A percentile compares a stretch with the other conserved stretches of the same genome.
phyloP scores from a whole-genome alignment of 2,888 invertebrate genomes.

The Chrysina gloriosa region DNA sequence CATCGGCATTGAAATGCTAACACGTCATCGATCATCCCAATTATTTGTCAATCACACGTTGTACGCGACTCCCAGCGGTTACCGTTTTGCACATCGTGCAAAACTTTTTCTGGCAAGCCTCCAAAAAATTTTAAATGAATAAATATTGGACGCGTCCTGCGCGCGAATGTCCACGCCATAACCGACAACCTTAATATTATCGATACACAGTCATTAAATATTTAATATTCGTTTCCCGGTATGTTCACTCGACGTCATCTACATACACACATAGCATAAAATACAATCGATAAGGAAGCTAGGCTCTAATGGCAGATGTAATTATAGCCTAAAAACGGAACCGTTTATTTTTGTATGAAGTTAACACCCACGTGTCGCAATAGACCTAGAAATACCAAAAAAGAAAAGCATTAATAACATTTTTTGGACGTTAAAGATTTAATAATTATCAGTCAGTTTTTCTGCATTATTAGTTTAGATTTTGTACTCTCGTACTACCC shows the following conservation, averaged over 20 bases:
- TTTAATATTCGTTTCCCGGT: slow-evolving; percentile 12
- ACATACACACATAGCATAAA: not conserved
- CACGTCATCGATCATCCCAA: not conserved
- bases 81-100: slow-evolving; percentile 1
- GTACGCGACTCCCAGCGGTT: not conserved
- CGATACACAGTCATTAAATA: slow-evolving; percentile 18
- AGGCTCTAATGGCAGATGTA: not conserved
- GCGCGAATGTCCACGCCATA: slow-evolving; percentile 16
- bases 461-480: not conserved
- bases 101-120: not conserved
- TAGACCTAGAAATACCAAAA: not conserved
- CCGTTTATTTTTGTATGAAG: slow-evolving; percentile 2
- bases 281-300: not conserved
- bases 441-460: not conserved
- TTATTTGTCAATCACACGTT: slow-evolving; percentile 16
- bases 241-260: slow-evolving; percentile 3
- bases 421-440: not conserved
- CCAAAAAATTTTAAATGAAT: slow-evolving; percentile 11
- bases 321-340: not conserved
- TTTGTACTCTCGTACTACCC: not conserved
- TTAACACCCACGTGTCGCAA: not conserved
- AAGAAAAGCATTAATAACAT: not conserved
- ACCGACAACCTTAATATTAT: slow-evolving; percentile 7
- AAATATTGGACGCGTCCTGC: slow-evolving; percentile 10
- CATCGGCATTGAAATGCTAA: not conserved